Conservation (phyloP, 1,140 invertebrate species). For the Pentalonia nigronervosa region DNA sequence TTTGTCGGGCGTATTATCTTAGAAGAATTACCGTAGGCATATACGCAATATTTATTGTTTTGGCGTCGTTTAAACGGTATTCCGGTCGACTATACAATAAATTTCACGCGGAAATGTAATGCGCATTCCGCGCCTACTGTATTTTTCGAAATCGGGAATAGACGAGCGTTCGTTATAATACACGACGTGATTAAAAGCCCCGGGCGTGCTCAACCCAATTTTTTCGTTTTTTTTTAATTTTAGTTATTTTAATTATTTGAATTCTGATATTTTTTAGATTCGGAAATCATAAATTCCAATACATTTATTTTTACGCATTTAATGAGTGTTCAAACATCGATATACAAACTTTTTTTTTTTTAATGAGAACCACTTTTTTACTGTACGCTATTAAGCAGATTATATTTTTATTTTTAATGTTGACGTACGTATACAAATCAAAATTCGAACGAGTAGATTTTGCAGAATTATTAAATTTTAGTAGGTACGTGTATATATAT, state of each 20-base stretch:
- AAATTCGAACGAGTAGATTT: background rate
- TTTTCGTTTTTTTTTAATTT: background rate
- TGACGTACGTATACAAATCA: background rate
- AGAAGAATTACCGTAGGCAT: background rate
- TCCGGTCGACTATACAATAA: background rate
- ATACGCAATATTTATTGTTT: background rate
- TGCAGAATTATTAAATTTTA: too few relatives aligned
- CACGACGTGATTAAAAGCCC: too few relatives aligned
- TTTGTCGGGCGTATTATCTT: background rate
- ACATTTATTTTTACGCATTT: background rate
- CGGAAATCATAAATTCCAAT: too few relatives aligned
- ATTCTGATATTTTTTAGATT: background rate
- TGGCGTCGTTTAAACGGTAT: background rate
- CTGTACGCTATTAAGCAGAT: too few relatives aligned
- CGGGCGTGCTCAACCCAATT: background rate
- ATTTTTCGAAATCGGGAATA: background rate
- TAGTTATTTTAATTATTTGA: background rate
- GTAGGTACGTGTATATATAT: background rate
- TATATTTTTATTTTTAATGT: background rate
- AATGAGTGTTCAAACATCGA: background rate
- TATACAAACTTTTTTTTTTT: background rate
- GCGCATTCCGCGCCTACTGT: slow-evolving; percentile 13
- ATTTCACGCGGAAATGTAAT: background rate
- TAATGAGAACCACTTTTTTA: background rate
- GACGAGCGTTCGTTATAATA: background rate